A percentile compares a stretch with the other conserved stretches of the same genome.
These are phyloP conservation scores for Liodrosophila aerea DNA, from an alignment of 2,888 invertebrate species.

Conservation along the genomic window DNA sequence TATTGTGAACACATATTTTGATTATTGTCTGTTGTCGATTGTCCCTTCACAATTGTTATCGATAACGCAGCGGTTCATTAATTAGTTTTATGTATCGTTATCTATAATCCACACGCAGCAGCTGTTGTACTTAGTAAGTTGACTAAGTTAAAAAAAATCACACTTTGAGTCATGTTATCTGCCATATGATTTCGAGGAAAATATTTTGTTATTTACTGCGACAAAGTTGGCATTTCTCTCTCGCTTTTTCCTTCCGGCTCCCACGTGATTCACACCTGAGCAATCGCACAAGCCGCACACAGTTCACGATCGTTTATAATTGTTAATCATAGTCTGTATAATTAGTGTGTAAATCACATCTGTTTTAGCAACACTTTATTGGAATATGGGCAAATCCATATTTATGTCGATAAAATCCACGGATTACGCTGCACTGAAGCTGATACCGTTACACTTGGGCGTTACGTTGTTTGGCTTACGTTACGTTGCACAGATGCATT, in stretches of 20 bases:
- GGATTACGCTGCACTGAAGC: constrained; percentile 31
- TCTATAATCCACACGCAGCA: too few relatives aligned
- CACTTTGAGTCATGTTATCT: constrained; percentile 43
- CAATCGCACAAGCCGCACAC: constrained; percentile 10
- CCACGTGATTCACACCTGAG: constrained; percentile 44
- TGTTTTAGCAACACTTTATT: constrained; percentile 9
- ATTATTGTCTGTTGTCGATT: too few relatives aligned
- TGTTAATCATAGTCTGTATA: too few relatives aligned
- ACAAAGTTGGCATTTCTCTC: too few relatives aligned
- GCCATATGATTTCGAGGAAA: constrained; percentile 30
- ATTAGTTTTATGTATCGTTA: too few relatives aligned
- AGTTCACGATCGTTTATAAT: not conserved
- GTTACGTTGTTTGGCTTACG: constrained; percentile 51
- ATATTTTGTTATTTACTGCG: constrained; percentile 21
- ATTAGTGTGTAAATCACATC: too few relatives aligned
- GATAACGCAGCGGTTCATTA: too few relatives aligned
- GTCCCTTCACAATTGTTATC: too few relatives aligned
- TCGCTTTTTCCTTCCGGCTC: constrained; percentile 14
- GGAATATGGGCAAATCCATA: not conserved
- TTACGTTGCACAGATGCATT: constrained; percentile 50
- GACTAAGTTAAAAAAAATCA: constrained; percentile 30
- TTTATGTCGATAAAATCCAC: constrained; percentile 18
- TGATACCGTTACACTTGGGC: constrained; percentile 23
- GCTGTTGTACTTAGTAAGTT: constrained; percentile 11
- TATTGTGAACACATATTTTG: too few relatives aligned